Percentiles rank a stretch among this genome's conserved stretches.
These are phyloP conservation scores for Metaphire vulgaris DNA, from an alignment of 1,140 invertebrate genomes.

Conservation along the genomic window DNA sequence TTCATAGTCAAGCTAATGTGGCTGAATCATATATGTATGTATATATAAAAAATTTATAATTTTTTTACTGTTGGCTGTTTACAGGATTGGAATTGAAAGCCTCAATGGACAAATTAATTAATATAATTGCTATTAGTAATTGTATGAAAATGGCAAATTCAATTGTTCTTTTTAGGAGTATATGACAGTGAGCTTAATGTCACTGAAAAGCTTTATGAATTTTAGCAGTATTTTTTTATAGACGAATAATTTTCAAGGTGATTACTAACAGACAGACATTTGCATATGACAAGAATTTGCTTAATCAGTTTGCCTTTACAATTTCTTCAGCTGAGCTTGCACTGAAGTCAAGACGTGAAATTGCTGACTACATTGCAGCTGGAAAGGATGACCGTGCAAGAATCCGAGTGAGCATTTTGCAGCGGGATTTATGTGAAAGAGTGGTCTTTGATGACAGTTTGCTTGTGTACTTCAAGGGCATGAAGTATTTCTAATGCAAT, in stretches of 20 bases:
- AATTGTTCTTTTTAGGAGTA: neutral
- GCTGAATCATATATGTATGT: neutral
- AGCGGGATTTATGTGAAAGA: too few relatives aligned
- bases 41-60: slow-evolving; percentile 5
- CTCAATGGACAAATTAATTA: neutral
- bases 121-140: neutral
- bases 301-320: neutral
- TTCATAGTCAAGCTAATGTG: neutral
- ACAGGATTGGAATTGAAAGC: neutral
- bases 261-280: neutral
- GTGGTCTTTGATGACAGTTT: too few relatives aligned
- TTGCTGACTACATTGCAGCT: slow-evolving; percentile 84
- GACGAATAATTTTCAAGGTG: neutral
- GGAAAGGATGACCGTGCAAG: slow-evolving; percentile 82
- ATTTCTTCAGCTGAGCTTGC: slow-evolving; percentile 66
- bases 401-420: slow-evolving; percentile 67
- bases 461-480: too few relatives aligned
- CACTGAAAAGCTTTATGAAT: too few relatives aligned
- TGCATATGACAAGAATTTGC: neutral
- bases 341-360: slow-evolving; percentile 91
- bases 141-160: neutral
- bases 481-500: too few relatives aligned
- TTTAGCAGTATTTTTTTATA: neutral
- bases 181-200: too few relatives aligned
- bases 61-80: neutral